Evolutionary conservation across 2,113 vertebrate species (phyloP), one percentile per base, ranked within the genome.

Genomic region (Pungitius pungitius): DNA sequence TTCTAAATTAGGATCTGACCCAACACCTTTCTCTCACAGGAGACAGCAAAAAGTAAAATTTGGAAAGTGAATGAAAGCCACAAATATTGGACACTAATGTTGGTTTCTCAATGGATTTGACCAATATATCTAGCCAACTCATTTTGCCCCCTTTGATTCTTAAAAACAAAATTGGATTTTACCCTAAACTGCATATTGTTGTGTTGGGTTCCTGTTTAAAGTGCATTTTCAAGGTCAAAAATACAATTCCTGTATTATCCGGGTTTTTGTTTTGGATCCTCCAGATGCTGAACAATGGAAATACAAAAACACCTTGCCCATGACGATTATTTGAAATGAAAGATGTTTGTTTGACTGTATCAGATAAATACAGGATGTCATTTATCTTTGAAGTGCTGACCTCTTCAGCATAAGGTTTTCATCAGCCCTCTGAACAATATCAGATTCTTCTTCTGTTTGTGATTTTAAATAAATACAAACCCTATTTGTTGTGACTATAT

Each of bases 1-100:
- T 57, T 87, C 86, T 90, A 93, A 91, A 92, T 91, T 83, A 91
- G 84, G 86, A 86, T 61, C 69, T 88, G 86, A 91, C 89, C 87
- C 69, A 87, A 86, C 78, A 85, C 67, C 80, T 80, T 81, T 70
- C 73, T 84, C 88, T 87, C 87, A 65, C 64, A 88, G 83, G 84
- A 86, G 56, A 76, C 42, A 65, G 35, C 75, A 85, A 83, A 64
- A 76, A 43, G 73, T 76, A 69, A 69, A 80, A 82, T 85, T 82
- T 87, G 63, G 69, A 89, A 80, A 75, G 82, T 20, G 80, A 85
- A 55, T 55, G 14, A 27, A 55, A 55, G 24, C 24, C 26, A 55
- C 26, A 55, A 55, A 80, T 57, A 56, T 13, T 8, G 6, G 67
- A 75, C 68, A 43, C 20, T 64, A 69, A 75, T 75, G 75, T 75